These are phyloP conservation scores for Acinonyx jubatus DNA, from an alignment of 2,113 vertebrate genomes.

Conservation along the genomic window DNA sequence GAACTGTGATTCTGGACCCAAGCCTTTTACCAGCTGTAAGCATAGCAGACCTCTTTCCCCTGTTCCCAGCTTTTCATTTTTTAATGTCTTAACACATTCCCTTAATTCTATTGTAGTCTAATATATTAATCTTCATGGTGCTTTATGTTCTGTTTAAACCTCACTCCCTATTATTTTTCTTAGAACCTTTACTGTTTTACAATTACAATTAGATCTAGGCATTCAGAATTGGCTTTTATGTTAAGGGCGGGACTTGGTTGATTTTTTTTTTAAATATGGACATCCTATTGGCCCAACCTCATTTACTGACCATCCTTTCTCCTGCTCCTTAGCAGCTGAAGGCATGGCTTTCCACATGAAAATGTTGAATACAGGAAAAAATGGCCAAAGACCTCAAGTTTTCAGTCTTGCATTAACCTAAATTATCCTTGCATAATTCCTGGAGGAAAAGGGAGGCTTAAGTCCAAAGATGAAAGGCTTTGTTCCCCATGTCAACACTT, in stretches of 20 bases:
- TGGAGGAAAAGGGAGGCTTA: rapidly evolving
- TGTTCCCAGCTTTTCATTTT: neutral
- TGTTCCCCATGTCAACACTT: neutral
- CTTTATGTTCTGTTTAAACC: neutral
- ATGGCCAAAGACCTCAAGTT: neutral
- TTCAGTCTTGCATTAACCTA: neutral
- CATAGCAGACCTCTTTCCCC: neutral
- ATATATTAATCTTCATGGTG: neutral
- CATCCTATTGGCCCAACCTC: neutral
- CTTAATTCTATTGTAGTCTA: neutral
- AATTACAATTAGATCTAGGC: neutral
- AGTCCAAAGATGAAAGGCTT: neutral
- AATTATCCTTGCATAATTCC: neutral
- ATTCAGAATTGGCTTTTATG: neutral
- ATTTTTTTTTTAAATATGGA: neutral
- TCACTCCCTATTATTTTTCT: neutral
- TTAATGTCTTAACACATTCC: neutral
- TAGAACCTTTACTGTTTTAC: neutral
- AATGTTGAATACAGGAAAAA: neutral
- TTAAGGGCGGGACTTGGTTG: neutral
- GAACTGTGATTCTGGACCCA: neutral
- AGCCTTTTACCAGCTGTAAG: neutral
- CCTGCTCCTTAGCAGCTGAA: neutral
- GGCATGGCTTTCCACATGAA: neutral
- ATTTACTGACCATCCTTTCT: neutral